Conservation (phyloP, 2,113 vertebrate genomes). For the Sylvicapra grimmia region DNA sequence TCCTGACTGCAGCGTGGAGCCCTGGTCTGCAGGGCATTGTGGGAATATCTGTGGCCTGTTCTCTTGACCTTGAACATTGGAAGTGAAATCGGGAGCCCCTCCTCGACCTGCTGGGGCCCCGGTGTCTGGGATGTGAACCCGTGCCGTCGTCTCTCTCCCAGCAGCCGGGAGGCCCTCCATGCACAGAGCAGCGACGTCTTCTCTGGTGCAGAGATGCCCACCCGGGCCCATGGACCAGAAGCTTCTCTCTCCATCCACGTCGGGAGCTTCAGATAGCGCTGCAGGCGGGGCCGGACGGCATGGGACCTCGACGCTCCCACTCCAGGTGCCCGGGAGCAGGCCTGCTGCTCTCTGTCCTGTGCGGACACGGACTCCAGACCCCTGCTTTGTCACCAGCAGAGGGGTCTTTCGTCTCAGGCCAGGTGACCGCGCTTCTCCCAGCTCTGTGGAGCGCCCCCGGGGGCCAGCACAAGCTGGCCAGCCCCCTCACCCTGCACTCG, state of each 20-base stretch:
- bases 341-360: background rate
- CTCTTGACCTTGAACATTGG: background rate
- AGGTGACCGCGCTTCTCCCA: constrained; percentile 23
- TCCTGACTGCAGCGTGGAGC: background rate
- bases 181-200: background rate
- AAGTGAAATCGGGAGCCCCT: background rate
- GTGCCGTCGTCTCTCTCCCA: background rate
- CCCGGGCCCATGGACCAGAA: constrained; percentile 70
- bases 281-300: fast-evolving
- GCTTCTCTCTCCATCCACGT: constrained; percentile 82
- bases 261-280: constrained; percentile 78
- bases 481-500: background rate
- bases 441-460: background rate
- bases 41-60: background rate
- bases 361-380: fast-evolving
- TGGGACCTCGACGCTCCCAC: fast-evolving
- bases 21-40: background rate
- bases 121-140: fast-evolving
- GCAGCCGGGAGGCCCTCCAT: constrained; percentile 48
- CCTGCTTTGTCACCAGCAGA: background rate
- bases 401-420: constrained; percentile 54
- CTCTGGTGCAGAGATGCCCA: background rate
- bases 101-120: fast-evolving
- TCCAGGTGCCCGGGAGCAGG: fast-evolving
- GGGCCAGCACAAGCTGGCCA: background rate